These are phyloP conservation scores for Chaetophractus vellerosus DNA, from an alignment of 2,797 vertebrate genomes.

Conservation along the genomic window DNA sequence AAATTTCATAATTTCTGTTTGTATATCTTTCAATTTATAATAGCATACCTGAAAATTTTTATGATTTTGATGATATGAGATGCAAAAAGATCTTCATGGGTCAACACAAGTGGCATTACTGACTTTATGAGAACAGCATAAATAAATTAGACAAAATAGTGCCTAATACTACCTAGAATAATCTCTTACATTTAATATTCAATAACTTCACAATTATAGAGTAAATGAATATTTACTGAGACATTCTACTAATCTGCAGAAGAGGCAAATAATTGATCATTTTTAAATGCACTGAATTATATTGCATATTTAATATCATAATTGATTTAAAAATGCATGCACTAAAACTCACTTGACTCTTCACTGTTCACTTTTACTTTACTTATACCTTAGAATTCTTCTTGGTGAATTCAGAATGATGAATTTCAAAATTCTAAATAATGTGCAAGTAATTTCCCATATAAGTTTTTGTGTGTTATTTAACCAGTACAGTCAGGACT, in stretches of 20 bases:
- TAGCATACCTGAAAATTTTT: background rate
- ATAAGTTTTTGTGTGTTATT: background rate
- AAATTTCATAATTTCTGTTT: constrained; percentile 9
- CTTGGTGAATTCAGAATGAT: background rate
- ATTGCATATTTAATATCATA: background rate
- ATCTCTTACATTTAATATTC: background rate
- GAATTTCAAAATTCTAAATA: background rate
- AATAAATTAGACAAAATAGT: background rate
- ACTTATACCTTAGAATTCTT: background rate
- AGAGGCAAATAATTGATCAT: background rate
- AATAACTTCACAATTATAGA: background rate
- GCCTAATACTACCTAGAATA: background rate
- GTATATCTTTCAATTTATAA: background rate
- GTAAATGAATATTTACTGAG: background rate
- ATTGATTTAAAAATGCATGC: background rate
- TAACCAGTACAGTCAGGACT: background rate
- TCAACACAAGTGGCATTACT: background rate
- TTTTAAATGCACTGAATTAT: background rate
- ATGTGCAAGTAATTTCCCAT: background rate
- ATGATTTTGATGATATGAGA: background rate
- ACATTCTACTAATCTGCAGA: background rate
- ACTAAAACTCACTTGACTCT: background rate
- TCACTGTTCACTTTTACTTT: background rate
- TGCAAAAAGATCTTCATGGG: background rate
- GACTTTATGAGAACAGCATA: background rate